Evolutionary conservation across 1,140 invertebrate species (phyloP), one percentile per base, ranked within the genome.

Genomic region (Euwallacea fornicatus): DNA sequence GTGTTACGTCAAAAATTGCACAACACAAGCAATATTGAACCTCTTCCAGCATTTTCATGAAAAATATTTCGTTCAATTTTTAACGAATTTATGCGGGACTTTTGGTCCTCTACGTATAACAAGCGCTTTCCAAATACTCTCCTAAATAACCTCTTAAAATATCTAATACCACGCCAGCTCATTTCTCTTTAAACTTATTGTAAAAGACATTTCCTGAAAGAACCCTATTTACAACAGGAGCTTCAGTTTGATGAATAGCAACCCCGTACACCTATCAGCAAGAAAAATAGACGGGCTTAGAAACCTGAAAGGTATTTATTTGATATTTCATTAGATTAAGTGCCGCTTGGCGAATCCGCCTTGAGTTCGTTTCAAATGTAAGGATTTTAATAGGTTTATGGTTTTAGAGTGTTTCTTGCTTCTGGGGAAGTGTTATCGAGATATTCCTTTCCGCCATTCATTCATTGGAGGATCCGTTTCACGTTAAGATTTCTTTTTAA

Each of bases 321-420:
- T 59, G 68, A 63, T 70, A 70, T 70, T 70, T 70, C 63, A 70
- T 70, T 70, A 70, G 68, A 70, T 70, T 70, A 70, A 70, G 68
- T 46, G 54, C 68, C 44, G 41, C 13, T 50, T 50, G 46, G 46
- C 13, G 7, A 50, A 50, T 50, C 46, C 46, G 13, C 9, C 46
- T 50, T 50, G 9, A 13, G 46, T 66, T 66, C 53, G 15, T 68
- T 42, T 68, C 47, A 68, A 68, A 68, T 61, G 53, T 60, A 60
- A 50, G 56, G 42, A 47, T 47, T 47, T 21, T 60, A 15, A 68
- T 60, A 41, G 66, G 21, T 33, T 33, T 33, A 33, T 33, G 21
- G 21, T 33, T 33, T 33, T 33, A 33, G 21, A 4, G 21, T 33
- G 21, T 33, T 33, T 33, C 21, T 33, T 33, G 21, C 21, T 33